Evolutionary conservation across 2,113 vertebrate species (phyloP), one percentile per base, ranked within the genome.

Genomic region (Dermatemys mawii): DNA sequence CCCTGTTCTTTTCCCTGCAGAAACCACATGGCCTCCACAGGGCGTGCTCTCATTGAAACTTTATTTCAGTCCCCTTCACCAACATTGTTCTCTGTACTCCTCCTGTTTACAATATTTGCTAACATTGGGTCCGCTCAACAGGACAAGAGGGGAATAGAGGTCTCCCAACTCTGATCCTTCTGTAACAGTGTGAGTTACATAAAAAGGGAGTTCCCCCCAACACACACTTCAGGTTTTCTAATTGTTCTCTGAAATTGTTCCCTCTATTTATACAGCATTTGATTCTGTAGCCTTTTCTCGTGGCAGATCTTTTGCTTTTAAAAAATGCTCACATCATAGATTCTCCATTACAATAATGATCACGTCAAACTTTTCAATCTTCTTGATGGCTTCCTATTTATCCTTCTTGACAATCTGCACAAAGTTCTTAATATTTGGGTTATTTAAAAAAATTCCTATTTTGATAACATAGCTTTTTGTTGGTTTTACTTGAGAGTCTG

Each of bases 241-340:
- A 24, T 49, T 81, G 35, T 5, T 88, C 48, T 3, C 35, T 79
- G 63, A 29, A 89, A 86, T 8, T 54, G 27, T 53, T 55, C 26
- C 46, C 76, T 83, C 2, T 19, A 21, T 81, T n/a, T n/a, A n/a
- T 91, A 87, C 82, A 84, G 21, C 6, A 35, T 73, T 4, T 26
- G 10, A 87, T 93, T 89, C 4, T 24, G 26, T 81, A 48, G 24
- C 46, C 22, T 80, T 87, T 91, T 91, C 75, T 90, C 13, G 11
- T 44, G 86, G 38, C 14, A 88, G 29, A 10, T 63, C 5, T 87
- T 91, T 13, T 86, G 46, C 53, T 94, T 94, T 88, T 95, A 88
- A 85, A 9, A 84, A 82, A 60, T 78, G 46, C 6, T 84, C 35
- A 48, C 78, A 78, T 94, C 11, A 55, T 73, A 51, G 53, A n/a